A percentile compares a stretch with the other conserved stretches of the same genome.
phyloP scores from a whole-genome alignment of 2,888 invertebrate species.

The Troides aeacus region DNA sequence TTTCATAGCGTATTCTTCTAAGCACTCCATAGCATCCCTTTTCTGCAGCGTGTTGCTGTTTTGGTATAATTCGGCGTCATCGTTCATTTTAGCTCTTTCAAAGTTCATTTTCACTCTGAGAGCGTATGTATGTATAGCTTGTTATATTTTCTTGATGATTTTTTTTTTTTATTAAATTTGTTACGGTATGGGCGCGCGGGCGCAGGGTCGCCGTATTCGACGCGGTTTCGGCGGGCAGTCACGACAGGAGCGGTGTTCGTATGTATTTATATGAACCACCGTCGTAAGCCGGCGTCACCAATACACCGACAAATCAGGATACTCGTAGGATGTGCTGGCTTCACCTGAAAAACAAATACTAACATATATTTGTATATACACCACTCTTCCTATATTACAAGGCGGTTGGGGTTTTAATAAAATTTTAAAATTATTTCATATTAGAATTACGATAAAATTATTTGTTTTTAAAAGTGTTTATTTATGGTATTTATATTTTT shows the following conservation, averaged over 20 bases:
- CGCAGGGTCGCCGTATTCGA: conserved; percentile 52
- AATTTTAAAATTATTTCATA: background rate
- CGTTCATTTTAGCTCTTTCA: conserved; percentile 64
- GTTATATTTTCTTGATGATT: conserved; percentile 32
- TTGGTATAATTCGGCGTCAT: conserved; percentile 84
- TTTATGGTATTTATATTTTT: background rate
- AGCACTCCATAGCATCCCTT: conserved; percentile 76
- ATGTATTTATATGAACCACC: conserved; percentile 67
- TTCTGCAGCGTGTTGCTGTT: conserved; percentile 84
- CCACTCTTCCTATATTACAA: background rate
- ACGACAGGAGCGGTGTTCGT: conserved; percentile 50
- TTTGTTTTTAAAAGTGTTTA: background rate
- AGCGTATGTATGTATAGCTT: background rate
- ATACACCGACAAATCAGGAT: conserved; percentile 34
- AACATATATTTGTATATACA: background rate
- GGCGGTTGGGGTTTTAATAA: background rate
- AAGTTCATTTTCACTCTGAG: background rate
- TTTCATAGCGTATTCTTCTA: conserved; percentile 81
- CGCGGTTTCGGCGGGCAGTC: conserved; percentile 64
- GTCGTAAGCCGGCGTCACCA: conserved; percentile 44
- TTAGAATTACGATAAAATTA: background rate
- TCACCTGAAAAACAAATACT: conserved; percentile 21
- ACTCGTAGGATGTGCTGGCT: conserved; percentile 11
- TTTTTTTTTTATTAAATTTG: conserved; percentile 30
- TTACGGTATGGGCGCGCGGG: conserved; percentile 49